Evolutionary conservation across 2,888 invertebrate genomes (phyloP).

Genomic region (Neoascia interrupta): DNA sequence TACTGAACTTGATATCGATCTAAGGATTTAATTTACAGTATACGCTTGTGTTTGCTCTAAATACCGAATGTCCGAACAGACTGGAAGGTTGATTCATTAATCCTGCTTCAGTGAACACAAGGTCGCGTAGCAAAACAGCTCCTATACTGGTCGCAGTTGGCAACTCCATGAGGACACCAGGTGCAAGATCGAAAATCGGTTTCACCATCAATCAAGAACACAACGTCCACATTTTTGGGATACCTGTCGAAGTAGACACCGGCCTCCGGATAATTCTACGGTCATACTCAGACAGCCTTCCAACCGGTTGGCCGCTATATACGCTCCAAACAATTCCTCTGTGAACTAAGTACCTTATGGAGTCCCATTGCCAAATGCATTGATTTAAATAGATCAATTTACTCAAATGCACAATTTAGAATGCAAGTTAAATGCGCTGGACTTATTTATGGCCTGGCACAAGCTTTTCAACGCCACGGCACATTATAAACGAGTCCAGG

Average conservation of each 20-base stretch:
- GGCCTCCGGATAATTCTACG: conserved; percentile 22
- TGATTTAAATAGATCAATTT: conserved; percentile 69
- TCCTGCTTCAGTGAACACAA: conserved; percentile 37
- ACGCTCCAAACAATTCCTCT: conserved; percentile 27
- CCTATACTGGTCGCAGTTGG: not conserved
- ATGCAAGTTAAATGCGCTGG: conserved; percentile 65
- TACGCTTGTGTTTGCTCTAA: no score
- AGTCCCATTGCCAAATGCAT: conserved; percentile 32
- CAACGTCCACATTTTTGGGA: conserved; percentile 54
- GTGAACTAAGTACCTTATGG: conserved; percentile 49
- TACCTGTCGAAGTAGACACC: conserved; percentile 51
- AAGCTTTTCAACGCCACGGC: conserved; percentile 65
- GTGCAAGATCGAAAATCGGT: conserved; percentile 43
- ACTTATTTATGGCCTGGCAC: conserved; percentile 60
- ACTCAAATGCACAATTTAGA: conserved; percentile 68
- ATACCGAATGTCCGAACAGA: no score
- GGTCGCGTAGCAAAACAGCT: conserved; percentile 30
- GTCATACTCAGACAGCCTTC: conserved; percentile 47
- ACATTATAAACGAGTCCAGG: conserved; percentile 58
- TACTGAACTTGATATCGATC: no score
- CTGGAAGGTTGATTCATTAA: conserved; percentile 39
- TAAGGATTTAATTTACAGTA: no score
- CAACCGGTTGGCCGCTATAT: conserved; percentile 9
- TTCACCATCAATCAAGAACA: conserved; percentile 30
- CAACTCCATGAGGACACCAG: conserved; percentile 53